Base-by-base conservation (phyloP, 1,140 invertebrate genomes). In the Holotrichia oblita region DNA sequence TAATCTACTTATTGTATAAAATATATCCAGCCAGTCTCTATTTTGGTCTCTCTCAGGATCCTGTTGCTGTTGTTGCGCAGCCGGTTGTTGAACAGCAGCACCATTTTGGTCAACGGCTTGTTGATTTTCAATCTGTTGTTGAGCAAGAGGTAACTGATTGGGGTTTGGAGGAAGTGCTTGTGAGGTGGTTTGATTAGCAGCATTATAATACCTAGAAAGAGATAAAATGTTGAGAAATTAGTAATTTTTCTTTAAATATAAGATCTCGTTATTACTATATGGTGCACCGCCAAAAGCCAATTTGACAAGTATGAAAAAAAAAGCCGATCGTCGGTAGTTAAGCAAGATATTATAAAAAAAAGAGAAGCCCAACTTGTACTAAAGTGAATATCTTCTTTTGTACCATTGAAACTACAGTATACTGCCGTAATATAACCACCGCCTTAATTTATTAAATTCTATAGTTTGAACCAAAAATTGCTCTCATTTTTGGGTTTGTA, bases 1-100 rank as follows among this genome's bases (percentile, higher is more conserved):
- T 48, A 95, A 87, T 41, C 96, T 90, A 64, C 92, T 93, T 6
- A 94, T 88, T 77, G 93, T 90, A 84, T 97, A 97, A 80, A 96
- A 90, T 83, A 93, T 93, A 84, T 97, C 96, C 40, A 97, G 88
- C 96, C 96, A 97, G 87, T 97, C 96, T 55, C 93, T 89, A 82
- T 93, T 91, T 76, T 87, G 88, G 59, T 87, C 88, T 64, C 87
- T 88, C 73, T 90, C 90, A 27, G 92, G 91, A 69, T 91, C 91
- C 10, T 87, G 86, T 20, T 88, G 87, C 27, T 83, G 86, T 41
- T 85, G 82, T 78, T 78, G 59, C 40, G 79, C 24, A 27, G 74
- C 41, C 17, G 6, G 40, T 76, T 76, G 74, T 24, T 42, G 40
- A 76, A 34, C n/a, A 14, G 3, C 34, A 77, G 80, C 80, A 78